Percentiles rank a stretch among this genome's conserved stretches.
These are phyloP conservation scores for Porites lutea DNA, from an alignment of 64 coral and sea anemone genomes.

Conservation along the genomic window DNA sequence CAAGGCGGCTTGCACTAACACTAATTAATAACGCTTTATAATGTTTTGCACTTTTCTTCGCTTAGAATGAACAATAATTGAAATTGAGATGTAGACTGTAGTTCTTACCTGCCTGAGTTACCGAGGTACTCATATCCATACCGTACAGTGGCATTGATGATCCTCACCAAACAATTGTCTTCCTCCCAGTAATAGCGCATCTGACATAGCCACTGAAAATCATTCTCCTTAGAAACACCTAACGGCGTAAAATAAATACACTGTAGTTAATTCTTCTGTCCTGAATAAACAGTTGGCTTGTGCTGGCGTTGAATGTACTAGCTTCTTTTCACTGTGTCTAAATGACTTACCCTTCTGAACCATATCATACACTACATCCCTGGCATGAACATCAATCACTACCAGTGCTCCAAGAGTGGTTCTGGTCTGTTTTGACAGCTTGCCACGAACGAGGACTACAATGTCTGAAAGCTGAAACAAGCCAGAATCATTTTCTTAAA, in stretches of 20 bases:
- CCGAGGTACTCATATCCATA: constrained; percentile 99
- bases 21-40: too few species aligned
- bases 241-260: not conserved
- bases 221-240: constrained; percentile 98
- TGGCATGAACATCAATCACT: constrained; percentile 98
- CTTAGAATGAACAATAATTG: too few species aligned
- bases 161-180: constrained; percentile 91
- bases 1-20: too few species aligned
- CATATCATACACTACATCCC: constrained; percentile 97
- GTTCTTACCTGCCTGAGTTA: constrained; percentile 94
- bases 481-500: too few species aligned
- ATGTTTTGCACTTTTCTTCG: too few species aligned
- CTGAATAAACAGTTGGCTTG: too few species aligned
- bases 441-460: constrained; percentile 95
- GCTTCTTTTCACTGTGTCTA: too few species aligned
- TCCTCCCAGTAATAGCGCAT: constrained; percentile 99
- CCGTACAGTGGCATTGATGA: constrained; percentile 93
- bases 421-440: constrained; percentile 95
- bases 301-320: too few species aligned
- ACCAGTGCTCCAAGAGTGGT: constrained; percentile 95
- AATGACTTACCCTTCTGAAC: constrained; percentile 76
- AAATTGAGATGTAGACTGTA: too few species aligned
- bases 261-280: too few species aligned
- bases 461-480: constrained; percentile 85
- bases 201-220: constrained; percentile 99